Percentiles rank a stretch among this genome's conserved stretches.
phyloP scores from a whole-genome alignment of 2,113 vertebrate species.

The Dicaeum eximium region DNA sequence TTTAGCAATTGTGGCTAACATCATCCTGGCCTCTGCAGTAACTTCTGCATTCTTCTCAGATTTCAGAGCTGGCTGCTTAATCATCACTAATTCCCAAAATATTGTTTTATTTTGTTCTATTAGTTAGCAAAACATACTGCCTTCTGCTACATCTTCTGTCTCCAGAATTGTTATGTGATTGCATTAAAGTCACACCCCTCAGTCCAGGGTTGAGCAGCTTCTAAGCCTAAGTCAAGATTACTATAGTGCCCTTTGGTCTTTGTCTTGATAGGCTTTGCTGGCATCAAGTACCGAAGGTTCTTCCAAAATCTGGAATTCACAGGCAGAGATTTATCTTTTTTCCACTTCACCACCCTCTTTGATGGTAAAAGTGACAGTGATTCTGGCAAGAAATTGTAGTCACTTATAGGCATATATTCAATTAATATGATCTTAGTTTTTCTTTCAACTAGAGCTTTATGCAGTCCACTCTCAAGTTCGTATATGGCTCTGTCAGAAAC shows the following conservation, averaged over 20 bases:
- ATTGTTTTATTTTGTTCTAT: not conserved
- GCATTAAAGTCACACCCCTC: not conserved
- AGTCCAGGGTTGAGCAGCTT: not conserved
- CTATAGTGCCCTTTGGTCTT: not conserved
- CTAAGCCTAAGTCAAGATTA: not conserved
- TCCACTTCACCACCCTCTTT: conserved; percentile 80
- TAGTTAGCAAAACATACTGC: not conserved
- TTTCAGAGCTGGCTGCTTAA: not conserved
- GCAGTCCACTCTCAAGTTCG: conserved; percentile 81
- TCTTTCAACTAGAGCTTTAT: conserved; percentile 85
- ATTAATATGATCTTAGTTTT: conserved; percentile 85
- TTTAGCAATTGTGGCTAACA: not conserved
- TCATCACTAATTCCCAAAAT: not conserved
- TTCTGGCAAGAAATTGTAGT: conserved; percentile 66
- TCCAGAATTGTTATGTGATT: not conserved
- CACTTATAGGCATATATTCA: conserved; percentile 61
- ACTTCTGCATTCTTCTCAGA: not conserved
- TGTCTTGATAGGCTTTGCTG: conserved; percentile 61
- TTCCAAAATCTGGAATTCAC: conserved; percentile 87
- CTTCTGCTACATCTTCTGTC: not conserved
- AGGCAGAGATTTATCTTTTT: conserved; percentile 60
- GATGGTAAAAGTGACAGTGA: conserved; percentile 78
- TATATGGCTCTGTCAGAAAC: conserved; percentile 63
- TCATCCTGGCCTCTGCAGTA: not conserved
- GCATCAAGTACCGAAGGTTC: conserved; percentile 83